Base-by-base conservation (phyloP, 2,797 vertebrate species). In the Percopsis omiscomaycus region DNA sequence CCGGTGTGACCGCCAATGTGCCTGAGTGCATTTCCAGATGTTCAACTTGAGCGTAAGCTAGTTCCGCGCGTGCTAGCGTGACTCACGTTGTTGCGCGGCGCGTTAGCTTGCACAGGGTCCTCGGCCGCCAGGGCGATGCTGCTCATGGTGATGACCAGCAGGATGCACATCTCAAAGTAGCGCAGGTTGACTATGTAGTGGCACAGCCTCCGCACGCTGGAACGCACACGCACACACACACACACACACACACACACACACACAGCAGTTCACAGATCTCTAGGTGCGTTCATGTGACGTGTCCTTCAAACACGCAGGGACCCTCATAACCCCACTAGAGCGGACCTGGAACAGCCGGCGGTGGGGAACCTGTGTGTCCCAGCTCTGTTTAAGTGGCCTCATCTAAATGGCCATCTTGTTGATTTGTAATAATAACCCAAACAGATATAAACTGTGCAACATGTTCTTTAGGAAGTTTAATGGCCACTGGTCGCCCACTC, bases 131-230 rank as follows among this genome's bases (percentile, higher is more conserved):
- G 89, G 2, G 97, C 95, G 0, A 99, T 96, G 92, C 97, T 99
- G 89, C 97, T 99, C 91, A 99, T 94, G 44, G 95, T 94, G 1
- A 99, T 99, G 70, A 99, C 97, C 22, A 95, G 86, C 8, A 99
- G 94, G 87, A 98, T 98, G 85, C 96, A 96, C 96, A 97, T 97
- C 83, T 99, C 97, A 0, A 99, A 99, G 85, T 98, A 97, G 58
- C 94, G 94, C 80, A 98, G 90, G 85, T 96, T 98, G 80, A 99
- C 96, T 0, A 98, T 92, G 77, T 96, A 98, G 82, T 99, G 97
- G 88, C 97, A 99, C 32, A 94, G 87, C 13, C 95, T 93, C 1
- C 96, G 94, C 54, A 99, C 94, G 73, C 98, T 99, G 68, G 48
- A 77, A 73, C 68, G 58, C 69, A 73, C 61, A 69, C 61, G 74